Base-by-base conservation (phyloP, 2,113 vertebrate genomes). In the Gopherus evgoodei region DNA sequence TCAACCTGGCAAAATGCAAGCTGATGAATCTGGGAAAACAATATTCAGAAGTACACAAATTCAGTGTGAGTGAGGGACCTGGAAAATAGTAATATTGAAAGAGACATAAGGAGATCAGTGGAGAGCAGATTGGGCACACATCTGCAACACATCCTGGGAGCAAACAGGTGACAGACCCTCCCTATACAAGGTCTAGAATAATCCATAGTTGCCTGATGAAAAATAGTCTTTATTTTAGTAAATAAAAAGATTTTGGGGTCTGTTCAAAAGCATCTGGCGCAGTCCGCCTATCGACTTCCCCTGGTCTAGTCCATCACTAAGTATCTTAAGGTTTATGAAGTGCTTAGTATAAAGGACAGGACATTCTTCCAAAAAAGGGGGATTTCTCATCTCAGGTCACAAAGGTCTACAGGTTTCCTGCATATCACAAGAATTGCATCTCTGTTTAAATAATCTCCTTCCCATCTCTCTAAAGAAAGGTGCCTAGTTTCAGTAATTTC, bases 311-410 rank as follows among this genome's bases (percentile, higher is more conserved):
- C 17, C 52, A 81, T 75, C 72, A 83, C 25, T 52, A 91, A 92
- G 80, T 86, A 87, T 84, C 88, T 17, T 92, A 78, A 80, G 35
- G 5, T 25, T 93, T 72, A 17, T 38, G 24, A 54, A 56, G 21
- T 49, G 52, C n/a, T 87, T 80, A 90, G 87, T 44, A 86, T 5
- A 80, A 59, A 89, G 1, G 6, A 92, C 76, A 3, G 13, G 2
- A 88, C 47, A 21, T 3, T 54, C 54, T 29, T 75, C 2, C 1
- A 1, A 1, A 12, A 27, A 57, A 75, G 9, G 1, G 0, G n/a
- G 16, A 80, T 62, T 82, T 54, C 21, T 86, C 79, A 83, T 14
- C 2, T 12, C 2, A 8, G 5, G 72, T 81, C 83, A 42, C 78
- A 5, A 65, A 84, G 83, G 3, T 75, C 84, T 53, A 0, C 24